phyloP scores from a whole-genome alignment of 1,140 invertebrate genomes.

The Pinna nobilis region DNA sequence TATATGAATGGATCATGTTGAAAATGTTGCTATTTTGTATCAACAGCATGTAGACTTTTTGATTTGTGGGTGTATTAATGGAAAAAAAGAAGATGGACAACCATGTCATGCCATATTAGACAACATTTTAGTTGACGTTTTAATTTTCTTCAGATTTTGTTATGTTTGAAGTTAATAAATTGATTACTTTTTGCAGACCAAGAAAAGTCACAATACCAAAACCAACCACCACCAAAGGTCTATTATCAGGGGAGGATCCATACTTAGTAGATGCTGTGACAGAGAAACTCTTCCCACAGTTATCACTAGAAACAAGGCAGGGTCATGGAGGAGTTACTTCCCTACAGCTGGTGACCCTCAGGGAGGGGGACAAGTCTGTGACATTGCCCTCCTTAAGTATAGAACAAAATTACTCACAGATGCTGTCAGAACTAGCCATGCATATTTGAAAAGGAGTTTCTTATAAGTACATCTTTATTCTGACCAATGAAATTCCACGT shows the following conservation, averaged over 20 bases:
- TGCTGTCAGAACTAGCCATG: slow-evolving; percentile 76
- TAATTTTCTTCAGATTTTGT: too few relatives aligned
- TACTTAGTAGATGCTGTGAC: slow-evolving; percentile 75
- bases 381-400: slow-evolving; percentile 75
- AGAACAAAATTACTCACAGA: slow-evolving; percentile 77
- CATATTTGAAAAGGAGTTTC: slow-evolving; percentile 53
- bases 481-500: too few relatives aligned
- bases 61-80: too few relatives aligned
- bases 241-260: slow-evolving; percentile 76
- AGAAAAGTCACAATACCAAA: slow-evolving; percentile 51
- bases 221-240: slow-evolving; percentile 55
- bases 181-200: slow-evolving; percentile 27
- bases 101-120: too few relatives aligned
- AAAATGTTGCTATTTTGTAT: too few relatives aligned
- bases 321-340: slow-evolving; percentile 49
- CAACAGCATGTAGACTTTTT: too few relatives aligned
- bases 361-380: slow-evolving; percentile 74
- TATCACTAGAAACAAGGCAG: slow-evolving; percentile 66
- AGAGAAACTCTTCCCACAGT: slow-evolving; percentile 74
- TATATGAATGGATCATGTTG: too few relatives aligned
- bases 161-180: too few relatives aligned
- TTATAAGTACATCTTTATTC: background rate
- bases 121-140: too few relatives aligned
- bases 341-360: slow-evolving; percentile 73
- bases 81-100: too few relatives aligned